A percentile compares a stretch with the other conserved stretches of the same genome.
phyloP scores from a whole-genome alignment of 2,888 invertebrate species.

The Netelia melanura region DNA sequence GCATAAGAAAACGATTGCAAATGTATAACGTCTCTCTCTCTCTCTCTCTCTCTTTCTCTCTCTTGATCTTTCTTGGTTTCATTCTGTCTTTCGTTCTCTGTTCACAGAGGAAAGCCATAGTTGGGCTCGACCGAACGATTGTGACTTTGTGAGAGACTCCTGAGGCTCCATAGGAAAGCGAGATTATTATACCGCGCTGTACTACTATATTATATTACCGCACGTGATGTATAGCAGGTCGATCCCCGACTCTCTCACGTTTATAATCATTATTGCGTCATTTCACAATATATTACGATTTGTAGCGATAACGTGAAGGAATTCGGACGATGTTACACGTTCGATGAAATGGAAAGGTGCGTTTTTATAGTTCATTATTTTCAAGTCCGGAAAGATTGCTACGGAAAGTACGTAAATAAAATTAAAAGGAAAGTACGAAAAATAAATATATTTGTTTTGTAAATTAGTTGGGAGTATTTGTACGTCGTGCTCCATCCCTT shows the following conservation, averaged over 20 bases:
- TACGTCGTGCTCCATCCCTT: background rate
- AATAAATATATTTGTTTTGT: background rate
- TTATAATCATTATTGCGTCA: conserved; percentile 47
- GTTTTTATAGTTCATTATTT: background rate
- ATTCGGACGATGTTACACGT: conserved; percentile 26
- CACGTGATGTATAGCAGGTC: conserved; percentile 51
- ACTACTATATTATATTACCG: conserved; percentile 28
- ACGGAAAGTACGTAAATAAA: background rate
- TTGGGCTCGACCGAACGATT: conserved; percentile 62
- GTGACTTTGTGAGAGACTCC: conserved; percentile 44
- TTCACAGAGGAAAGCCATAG: conserved; percentile 48
- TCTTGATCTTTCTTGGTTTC: conserved; percentile 9
- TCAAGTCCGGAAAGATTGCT: background rate
- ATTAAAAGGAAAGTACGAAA: background rate
- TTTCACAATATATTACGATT: conserved; percentile 32
- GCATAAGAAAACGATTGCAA: conserved; percentile 69
- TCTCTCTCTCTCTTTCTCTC: conserved; percentile 20
- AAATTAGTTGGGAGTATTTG: background rate
- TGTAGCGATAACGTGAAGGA: conserved; percentile 21
- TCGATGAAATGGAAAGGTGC: background rate
- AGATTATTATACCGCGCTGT: conserved; percentile 37
- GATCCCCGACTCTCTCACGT: conserved; percentile 49
- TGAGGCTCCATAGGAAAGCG: conserved; percentile 38
- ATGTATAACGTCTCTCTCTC: conserved; percentile 58
- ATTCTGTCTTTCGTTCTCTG: conserved; percentile 6